Evolutionary conservation across 2,888 invertebrate species (phyloP), one percentile per base, ranked within the genome.

Genomic region (Clivina fossor): DNA sequence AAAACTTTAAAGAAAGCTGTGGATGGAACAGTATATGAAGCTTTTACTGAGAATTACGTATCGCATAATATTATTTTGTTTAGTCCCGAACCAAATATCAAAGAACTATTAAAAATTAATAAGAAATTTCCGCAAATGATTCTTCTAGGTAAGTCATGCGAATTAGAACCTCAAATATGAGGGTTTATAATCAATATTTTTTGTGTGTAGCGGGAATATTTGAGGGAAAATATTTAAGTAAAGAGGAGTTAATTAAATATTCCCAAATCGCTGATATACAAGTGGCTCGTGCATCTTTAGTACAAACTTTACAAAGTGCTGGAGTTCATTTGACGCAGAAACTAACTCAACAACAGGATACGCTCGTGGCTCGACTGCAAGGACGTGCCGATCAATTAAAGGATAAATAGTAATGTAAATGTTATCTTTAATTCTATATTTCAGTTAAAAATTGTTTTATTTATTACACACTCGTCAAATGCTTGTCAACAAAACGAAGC

Each of bases 71-170:
- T 82, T 60, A 76, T 86, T 1, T 79, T 90, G 37, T 91, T 90
- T 72, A 83, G 87, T 35, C 78, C 82, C 49, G 83, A 87, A 41
- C 77, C 80, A 24, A 80, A 83, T 65, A 78, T 84, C 28, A 70
- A 71, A 7, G 77, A 78, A 62, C 68, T 91, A 65, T 69, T 86
- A 28, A 85, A 82, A 69, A 78, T 86, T 33, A 69, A 84, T 3
- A 88, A 82, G 57, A 89, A 85, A 68, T 78, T 82, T 59, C 88
- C 88, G 1, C 84, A 88, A 68, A 73, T 88, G 65, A 70, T 86
- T 61, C 73, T 91, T 15, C 70, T 92, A 71, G 88, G 88, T 81
- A 71, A 66, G 69, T 66, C 20, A 49, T 28, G 13, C 18, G 30
- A 7, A 2, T 49, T 20, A 38, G 13, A 9, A 40, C 19, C 18